Conservation (phyloP, 1,140 invertebrate genomes). For the Papilio glaucus region DNA sequence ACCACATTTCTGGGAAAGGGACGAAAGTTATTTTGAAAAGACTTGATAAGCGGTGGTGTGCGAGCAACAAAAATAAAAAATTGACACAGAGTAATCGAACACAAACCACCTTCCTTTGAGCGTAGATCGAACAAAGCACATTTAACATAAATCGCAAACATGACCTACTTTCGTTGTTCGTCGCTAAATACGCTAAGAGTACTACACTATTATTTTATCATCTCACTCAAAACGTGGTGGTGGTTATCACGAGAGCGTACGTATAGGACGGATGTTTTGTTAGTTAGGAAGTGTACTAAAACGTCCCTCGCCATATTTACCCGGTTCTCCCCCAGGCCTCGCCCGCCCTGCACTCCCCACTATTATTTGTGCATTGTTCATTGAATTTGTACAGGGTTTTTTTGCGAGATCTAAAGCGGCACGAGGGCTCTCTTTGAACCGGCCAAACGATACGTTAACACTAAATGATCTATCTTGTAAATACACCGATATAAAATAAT, state of each 20-base stretch:
- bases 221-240: constrained; percentile 6
- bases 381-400: constrained; percentile 59
- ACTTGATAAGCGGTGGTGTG: neutral
- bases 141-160: constrained; percentile 16
- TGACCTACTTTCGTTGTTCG: constrained; percentile 12
- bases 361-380: constrained; percentile 62
- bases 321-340: constrained; percentile 31
- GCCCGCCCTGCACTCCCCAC: constrained; percentile 36
- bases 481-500: constrained; percentile 40
- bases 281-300: constrained; percentile 56
- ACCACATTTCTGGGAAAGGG: too few species aligned
- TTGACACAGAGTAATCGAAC: constrained; percentile 1
- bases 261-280: constrained; percentile 43
- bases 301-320: constrained; percentile 45
- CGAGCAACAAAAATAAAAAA: neutral
- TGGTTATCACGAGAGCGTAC: constrained; percentile 50
- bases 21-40: neutral
- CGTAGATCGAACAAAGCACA: neutral
- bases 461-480: constrained; percentile 48
- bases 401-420: constrained; percentile 50
- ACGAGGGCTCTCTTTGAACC: constrained; percentile 55
- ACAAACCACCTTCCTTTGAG: neutral
- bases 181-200: constrained; percentile 1
- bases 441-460: constrained; percentile 62
- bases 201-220: constrained; percentile 36